Evolutionary conservation across 30 jellyfish, hydroid and myxozoan species (phyloP).

Genomic region (Aurelia coerulea): DNA sequence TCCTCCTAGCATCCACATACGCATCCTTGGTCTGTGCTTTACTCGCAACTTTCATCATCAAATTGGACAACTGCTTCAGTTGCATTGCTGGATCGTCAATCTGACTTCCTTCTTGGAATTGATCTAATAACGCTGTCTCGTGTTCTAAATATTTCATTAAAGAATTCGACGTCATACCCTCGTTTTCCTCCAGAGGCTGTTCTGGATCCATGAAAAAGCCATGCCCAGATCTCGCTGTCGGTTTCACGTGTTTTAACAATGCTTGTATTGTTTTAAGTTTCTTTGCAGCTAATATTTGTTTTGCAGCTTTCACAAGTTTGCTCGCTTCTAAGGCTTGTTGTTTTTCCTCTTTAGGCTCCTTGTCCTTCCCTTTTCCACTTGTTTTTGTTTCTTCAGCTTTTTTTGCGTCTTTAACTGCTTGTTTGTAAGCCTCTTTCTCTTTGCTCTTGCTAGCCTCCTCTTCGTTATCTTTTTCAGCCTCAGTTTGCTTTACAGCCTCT

Average conservation of each 20-base stretch:
- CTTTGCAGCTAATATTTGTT: neutral
- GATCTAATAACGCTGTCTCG: constrained; percentile 73
- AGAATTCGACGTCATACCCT: constrained; percentile 41
- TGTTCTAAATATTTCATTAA: constrained; percentile 77
- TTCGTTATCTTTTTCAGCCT: neutral
- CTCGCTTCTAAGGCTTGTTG: neutral
- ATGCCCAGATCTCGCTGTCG: constrained; percentile 50
- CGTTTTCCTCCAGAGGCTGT: constrained; percentile 64
- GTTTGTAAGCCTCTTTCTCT: neutral
- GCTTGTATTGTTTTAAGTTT: constrained; percentile 50
- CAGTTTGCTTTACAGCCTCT: neutral
- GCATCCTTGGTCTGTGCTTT: constrained; percentile 60
- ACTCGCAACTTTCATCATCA: constrained; percentile 67
- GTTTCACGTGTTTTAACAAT: constrained; percentile 49
- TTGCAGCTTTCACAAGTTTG: neutral
- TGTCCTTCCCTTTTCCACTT: neutral
- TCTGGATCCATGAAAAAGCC: constrained; percentile 64
- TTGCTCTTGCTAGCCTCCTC: neutral
- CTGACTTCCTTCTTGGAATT: constrained; percentile 85
- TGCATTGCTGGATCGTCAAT: constrained; percentile 67
- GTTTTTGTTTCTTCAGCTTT: constrained; percentile 2
- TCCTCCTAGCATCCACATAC: constrained; percentile 56
- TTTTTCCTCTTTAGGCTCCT: neutral
- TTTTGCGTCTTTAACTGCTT: neutral
- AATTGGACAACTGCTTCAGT: constrained; percentile 48